These are phyloP conservation scores for Eulemur coronatus DNA, from an alignment of 2,797 vertebrate species.

Conservation along the genomic window DNA sequence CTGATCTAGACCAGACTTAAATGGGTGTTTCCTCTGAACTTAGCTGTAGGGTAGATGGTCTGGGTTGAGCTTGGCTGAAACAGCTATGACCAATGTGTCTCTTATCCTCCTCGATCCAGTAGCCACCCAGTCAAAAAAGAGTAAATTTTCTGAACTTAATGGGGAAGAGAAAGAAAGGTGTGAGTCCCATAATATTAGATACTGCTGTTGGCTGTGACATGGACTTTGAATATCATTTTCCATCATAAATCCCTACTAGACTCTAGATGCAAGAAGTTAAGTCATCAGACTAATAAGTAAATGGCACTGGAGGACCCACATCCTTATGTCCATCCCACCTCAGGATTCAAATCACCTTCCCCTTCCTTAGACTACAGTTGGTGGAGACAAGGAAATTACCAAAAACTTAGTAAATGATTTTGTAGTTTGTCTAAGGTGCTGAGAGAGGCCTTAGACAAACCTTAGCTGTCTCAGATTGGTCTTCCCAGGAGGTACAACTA, in stretches of 20 bases:
- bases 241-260: not conserved
- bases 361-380: not conserved
- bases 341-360: not conserved
- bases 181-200: not conserved
- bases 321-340: not conserved
- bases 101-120: not conserved
- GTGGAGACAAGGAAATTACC: not conserved
- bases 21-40: not conserved
- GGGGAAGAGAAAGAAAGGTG: not conserved
- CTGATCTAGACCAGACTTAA: not conserved
- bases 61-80: not conserved
- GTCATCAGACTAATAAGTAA: not conserved
- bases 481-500: not conserved
- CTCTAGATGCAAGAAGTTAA: not conserved
- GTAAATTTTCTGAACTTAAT: not conserved
- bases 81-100: not conserved
- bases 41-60: not conserved
- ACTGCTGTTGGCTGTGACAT: not conserved
- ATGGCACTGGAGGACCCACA: not conserved
- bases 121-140: not conserved
- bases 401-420: not conserved
- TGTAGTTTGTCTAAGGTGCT: not conserved
- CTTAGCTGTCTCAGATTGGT: not conserved
- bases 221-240: not conserved
- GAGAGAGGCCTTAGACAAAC: not conserved